Evolutionary conservation across 2,113 vertebrate species (phyloP), one percentile per base, ranked within the genome.

Genomic region (Struthidea cinerea): DNA sequence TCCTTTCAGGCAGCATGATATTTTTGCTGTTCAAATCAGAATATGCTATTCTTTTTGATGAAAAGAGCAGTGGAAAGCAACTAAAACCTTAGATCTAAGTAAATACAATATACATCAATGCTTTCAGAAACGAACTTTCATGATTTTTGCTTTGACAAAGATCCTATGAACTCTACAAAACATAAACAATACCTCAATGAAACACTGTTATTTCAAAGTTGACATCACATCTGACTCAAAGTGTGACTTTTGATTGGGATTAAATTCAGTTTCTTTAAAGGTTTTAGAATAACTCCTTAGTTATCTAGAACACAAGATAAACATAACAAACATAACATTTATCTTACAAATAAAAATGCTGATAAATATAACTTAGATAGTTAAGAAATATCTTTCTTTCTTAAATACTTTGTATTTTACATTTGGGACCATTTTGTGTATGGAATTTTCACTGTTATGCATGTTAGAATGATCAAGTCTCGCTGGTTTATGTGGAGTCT

Each of bases 251-350:
- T 86, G 59, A 84, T 95, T 83, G 3, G 77, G 73, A 95, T 95
- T 93, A 84, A 92, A 89, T 85, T 87, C 37, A 69, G 93, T 91
- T 96, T 96, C 96, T 96, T 94, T 94, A 87, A 91, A 92, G 64
- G 69, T 69, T 95, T 96, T 89, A 89, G 61, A 85, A 79, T 82
- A 94, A 94, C 53, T 96, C 61, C 41, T 76, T 82, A 68, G 74
- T 91, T 96, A 89, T 94, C 77, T 91, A 82, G 61, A 68, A 64
- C 49, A 84, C 44, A 75, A 81, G 60, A 90, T 93, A 94, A 96
- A 89, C 69, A 91, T 70, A 94, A 87, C 44, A 67, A 90, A 89
- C 47, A 70, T 44, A 61, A 60, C 74, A 89, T 92, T 87, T 89
- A 71, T 96, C 81, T 89, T 94, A 33, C 3, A 21, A 71, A 52